Conservation (phyloP, 2,797 vertebrate species). For the Chromobotia macracanthus region DNA sequence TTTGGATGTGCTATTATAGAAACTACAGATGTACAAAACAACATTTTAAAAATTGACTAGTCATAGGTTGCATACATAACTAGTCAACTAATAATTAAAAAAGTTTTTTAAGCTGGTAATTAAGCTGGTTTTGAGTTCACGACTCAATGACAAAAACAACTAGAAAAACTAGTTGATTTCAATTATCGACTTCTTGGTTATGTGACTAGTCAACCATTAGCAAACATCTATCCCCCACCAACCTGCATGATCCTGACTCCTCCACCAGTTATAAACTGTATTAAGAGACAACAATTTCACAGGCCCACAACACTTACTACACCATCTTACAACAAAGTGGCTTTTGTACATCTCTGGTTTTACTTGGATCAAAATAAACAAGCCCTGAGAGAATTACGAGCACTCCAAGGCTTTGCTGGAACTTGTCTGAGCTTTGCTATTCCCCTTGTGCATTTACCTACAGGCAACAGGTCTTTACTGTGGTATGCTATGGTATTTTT, state of each 20-base stretch:
- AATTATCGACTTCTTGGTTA: too few relatives aligned
- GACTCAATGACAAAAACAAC: too few relatives aligned
- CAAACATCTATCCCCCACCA: background rate
- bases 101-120: too few relatives aligned
- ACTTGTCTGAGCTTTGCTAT: constrained; percentile 36
- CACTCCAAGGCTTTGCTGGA: constrained; percentile 31
- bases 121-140: too few relatives aligned
- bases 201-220: too few relatives aligned
- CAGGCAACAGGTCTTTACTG: constrained; percentile 21
- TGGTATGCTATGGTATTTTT: background rate
- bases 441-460: constrained; percentile 39
- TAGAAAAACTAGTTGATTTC: too few relatives aligned
- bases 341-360: constrained; percentile 31
- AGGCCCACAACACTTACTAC: background rate
- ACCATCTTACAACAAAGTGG: constrained; percentile 15
- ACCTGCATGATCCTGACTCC: background rate
- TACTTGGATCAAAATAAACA: constrained; percentile 47
- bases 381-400: constrained; percentile 27
- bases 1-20: too few relatives aligned
- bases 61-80: too few relatives aligned
- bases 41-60: too few relatives aligned
- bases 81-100: too few relatives aligned
- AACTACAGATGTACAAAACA: too few relatives aligned
- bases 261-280: background rate
- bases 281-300: background rate